Percentiles rank a stretch among this genome's conserved stretches.
Conservation (phyloP, 2,888 invertebrate species). For the Anaspis maculata region DNA sequence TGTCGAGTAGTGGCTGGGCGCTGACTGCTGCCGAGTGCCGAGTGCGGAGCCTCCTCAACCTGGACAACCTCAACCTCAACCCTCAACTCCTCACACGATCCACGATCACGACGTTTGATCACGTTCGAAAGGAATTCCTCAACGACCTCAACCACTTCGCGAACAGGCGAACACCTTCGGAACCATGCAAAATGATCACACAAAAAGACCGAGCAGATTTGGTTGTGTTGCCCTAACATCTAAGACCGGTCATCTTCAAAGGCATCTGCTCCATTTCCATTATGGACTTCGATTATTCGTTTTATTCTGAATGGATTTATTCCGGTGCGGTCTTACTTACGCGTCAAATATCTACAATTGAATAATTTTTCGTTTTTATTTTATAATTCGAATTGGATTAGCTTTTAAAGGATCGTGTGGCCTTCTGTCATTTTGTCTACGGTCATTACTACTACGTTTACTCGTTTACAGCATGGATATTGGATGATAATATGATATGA, state of each 20-base stretch:
- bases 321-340: slow-evolving; percentile 5
- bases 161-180: slow-evolving; percentile 6
- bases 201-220: too few species aligned
- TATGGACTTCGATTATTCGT: not conserved
- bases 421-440: slow-evolving; percentile 14
- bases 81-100: too few species aligned
- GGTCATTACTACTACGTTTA: slow-evolving; percentile 11
- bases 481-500: too few species aligned
- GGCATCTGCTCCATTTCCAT: slow-evolving; percentile 8
- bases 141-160: slow-evolving; percentile 8
- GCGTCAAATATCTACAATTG: slow-evolving; percentile 4
- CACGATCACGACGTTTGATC: too few species aligned
- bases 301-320: not conserved
- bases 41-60: too few species aligned
- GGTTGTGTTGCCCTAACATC: slow-evolving; percentile 11
- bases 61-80: too few species aligned
- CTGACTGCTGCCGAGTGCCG: too few species aligned
- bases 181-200: slow-evolving; percentile 3
- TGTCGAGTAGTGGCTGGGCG: too few species aligned
- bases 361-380: slow-evolving; percentile 11
- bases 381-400: slow-evolving; percentile 10
- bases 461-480: too few species aligned
- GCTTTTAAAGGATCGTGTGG: slow-evolving; percentile 8
- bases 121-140: too few species aligned
- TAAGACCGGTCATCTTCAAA: slow-evolving; percentile 15